phyloP scores from a whole-genome alignment of 2,797 vertebrate genomes.

The Macropus fuliginosus region DNA sequence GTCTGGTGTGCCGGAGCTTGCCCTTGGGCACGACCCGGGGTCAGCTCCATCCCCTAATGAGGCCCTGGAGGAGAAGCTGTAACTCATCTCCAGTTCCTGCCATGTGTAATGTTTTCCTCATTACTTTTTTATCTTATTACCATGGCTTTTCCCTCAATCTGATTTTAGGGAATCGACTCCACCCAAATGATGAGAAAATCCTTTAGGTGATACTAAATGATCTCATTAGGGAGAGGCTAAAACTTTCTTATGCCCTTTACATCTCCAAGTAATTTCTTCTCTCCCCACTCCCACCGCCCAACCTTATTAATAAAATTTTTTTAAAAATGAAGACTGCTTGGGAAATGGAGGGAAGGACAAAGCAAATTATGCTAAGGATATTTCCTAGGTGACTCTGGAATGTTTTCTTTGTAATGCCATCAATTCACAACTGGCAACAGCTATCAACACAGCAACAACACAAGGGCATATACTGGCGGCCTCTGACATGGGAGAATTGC shows the following conservation, averaged over 20 bases:
- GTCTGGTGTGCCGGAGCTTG: not conserved
- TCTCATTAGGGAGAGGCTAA: slow-evolving; percentile 57
- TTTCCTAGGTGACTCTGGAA: not conserved
- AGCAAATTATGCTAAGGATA: not conserved
- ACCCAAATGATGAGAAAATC: slow-evolving; percentile 55
- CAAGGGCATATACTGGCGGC: slow-evolving; percentile 9
- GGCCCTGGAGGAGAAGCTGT: not conserved
- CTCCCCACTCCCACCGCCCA: not conserved
- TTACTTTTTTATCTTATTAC: slow-evolving; percentile 68
- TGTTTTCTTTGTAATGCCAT: not conserved
- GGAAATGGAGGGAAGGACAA: not conserved
- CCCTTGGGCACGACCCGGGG: not conserved
- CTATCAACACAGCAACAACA: not conserved
- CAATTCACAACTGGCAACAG: not conserved
- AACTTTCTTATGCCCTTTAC: slow-evolving; percentile 71
- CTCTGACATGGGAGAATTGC: slow-evolving; percentile 35
- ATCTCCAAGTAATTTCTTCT: slow-evolving; percentile 28
- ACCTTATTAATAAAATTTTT: not conserved
- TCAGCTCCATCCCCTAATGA: not conserved
- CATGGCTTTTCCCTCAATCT: slow-evolving; percentile 63
- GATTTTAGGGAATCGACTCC: slow-evolving; percentile 60
- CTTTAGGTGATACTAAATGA: slow-evolving; percentile 57
- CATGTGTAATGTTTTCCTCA: slow-evolving; percentile 50
- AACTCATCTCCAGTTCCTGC: not conserved
- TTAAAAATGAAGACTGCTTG: not conserved